Base-by-base conservation (phyloP, 2,797 vertebrate genomes). In the Karalla daura region DNA sequence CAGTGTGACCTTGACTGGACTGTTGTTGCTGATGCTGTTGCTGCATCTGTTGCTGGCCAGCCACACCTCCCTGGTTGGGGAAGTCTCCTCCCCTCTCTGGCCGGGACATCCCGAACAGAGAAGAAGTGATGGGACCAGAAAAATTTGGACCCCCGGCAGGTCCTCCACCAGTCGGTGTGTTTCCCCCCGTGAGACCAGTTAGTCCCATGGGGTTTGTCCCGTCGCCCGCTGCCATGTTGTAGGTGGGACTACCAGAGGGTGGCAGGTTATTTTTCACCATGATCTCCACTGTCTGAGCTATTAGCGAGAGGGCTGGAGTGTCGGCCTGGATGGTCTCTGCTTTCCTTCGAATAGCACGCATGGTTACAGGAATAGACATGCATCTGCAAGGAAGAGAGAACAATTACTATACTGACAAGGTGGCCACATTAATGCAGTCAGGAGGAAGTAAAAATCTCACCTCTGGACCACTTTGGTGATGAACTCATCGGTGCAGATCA, bases 251-350 rank as follows among this genome's bases (percentile, higher is more conserved):
- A 86, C 96, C 95, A 54, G 97, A 96, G 20, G 96, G 97, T 44
- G 97, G 97, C 65, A 98, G 93, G 70, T 98, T 98, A 88, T 97
- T 98, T 93, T 99, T 99, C 84, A 98, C 96, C 97, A 99, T 98
- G 60, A 95, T 97, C 89, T 98, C 98, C 53, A 99, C 97, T 43
- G 97, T 98, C 90, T 99, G 96, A 60, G 97, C 97, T 88, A 99
- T 99, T 71, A 99, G 93, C 56, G 96, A 98, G 86, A 99, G 92
- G 73, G 97, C 97, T 23, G 97, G 97, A 11, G 98, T 99, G 89
- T 99, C 97, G 13, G 98, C 98, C 84, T 99, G 98, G 86, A 99
- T 99, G 47, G 97, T 98, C 93, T 99, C 98, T 39, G 98, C 98
- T 87, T 99, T 99, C 80, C 97, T 95, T 33, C 97, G 95, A 76